Evolutionary conservation across 2,113 vertebrate genomes (phyloP).

Genomic region (Actinemys pallida): DNA sequence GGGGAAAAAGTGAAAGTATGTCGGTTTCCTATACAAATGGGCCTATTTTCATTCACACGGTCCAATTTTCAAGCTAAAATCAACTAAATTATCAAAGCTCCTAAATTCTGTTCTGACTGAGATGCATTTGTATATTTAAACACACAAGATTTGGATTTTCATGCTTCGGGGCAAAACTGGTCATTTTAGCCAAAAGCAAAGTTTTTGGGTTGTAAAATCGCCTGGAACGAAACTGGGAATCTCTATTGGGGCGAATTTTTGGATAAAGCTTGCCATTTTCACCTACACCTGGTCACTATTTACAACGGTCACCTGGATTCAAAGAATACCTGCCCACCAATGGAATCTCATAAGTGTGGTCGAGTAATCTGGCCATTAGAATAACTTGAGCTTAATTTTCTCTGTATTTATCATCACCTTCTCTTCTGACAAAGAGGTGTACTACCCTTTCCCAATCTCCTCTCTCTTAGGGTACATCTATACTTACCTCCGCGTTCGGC

Average conservation of each 20-base stretch:
- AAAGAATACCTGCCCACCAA: neutral
- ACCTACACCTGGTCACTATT: fast-evolving
- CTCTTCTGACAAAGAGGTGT: neutral
- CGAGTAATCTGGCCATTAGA: neutral
- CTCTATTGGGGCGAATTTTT: neutral
- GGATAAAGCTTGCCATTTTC: fast-evolving
- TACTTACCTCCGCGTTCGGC: no score
- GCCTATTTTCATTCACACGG: neutral
- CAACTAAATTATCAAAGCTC: neutral
- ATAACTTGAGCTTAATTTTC: neutral
- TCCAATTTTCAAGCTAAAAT: neutral
- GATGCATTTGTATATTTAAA: neutral
- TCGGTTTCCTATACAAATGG: neutral
- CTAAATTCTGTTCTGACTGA: neutral
- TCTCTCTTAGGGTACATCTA: neutral
- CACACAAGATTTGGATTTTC: neutral
- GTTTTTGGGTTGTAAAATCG: neutral
- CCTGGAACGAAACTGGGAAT: neutral
- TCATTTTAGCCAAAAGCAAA: neutral
- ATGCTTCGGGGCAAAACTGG: neutral
- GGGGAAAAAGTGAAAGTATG: neutral
- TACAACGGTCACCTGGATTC: fast-evolving
- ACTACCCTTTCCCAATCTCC: neutral
- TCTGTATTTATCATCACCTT: neutral
- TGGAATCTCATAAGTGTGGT: neutral